Conservation (phyloP, 1,140 invertebrate genomes). For the Conus betulinus region DNA sequence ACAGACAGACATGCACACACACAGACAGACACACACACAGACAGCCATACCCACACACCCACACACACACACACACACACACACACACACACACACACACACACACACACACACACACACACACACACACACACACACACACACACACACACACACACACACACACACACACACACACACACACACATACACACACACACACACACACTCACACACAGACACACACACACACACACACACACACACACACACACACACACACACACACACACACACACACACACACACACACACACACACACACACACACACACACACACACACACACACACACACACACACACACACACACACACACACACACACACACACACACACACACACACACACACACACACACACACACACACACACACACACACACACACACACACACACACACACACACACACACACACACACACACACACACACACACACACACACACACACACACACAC, state of each 20-base stretch:
- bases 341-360: not conserved
- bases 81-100: too few species aligned
- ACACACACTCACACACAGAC: not conserved
- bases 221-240: constrained; percentile 22
- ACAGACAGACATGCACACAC: not conserved
- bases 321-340: not conserved
- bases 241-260: constrained; percentile 30
- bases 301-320: constrained; percentile 1
- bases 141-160: not conserved
- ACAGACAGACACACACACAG: not conserved
- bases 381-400: constrained; percentile 23
- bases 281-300: not conserved
- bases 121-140: not conserved
- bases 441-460: not conserved
- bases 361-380: constrained; percentile 18
- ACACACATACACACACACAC: not conserved
- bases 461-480: too few species aligned
- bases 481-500: too few species aligned
- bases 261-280: constrained; percentile 13
- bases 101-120: not conserved
- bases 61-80: too few species aligned
- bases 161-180: not conserved
- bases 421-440: not conserved
- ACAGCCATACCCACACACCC: constrained; percentile 40
- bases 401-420: constrained; percentile 17